Evolutionary conservation across 2,113 vertebrate species (phyloP).

Genomic region (Cyprinodon variegatus): DNA sequence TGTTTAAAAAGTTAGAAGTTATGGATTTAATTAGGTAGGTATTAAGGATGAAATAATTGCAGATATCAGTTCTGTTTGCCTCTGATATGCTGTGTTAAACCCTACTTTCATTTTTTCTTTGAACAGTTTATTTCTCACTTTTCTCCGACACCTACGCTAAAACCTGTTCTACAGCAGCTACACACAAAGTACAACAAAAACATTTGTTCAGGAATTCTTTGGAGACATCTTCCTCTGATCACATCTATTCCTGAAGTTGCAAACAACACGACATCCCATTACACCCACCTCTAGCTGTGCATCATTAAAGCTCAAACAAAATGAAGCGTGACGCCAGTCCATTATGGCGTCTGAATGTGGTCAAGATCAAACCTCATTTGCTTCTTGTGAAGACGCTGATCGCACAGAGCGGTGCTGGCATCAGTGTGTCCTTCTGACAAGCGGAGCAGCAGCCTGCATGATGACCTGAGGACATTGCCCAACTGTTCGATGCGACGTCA

Average conservation of each 20-base stretch:
- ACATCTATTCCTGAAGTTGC: conserved; percentile 1
- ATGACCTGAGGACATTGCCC: conserved; percentile 13
- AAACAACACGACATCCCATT: neutral
- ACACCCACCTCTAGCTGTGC: neutral
- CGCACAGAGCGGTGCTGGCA: neutral
- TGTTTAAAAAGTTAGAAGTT: neutral
- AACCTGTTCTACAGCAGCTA: neutral
- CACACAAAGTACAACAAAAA: neutral
- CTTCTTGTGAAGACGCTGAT: neutral
- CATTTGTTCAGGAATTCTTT: neutral
- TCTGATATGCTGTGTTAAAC: neutral
- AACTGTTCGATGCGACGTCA: conserved; percentile 12
- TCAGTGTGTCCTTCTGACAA: conserved; percentile 2
- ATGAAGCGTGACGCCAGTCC: neutral
- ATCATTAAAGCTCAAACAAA: conserved; percentile 6
- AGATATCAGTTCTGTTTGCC: neutral
- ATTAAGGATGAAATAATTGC: neutral
- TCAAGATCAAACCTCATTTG: neutral
- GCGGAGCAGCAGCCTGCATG: neutral
- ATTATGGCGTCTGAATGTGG: neutral
- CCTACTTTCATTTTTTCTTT: neutral
- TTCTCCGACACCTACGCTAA: neutral
- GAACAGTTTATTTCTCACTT: conserved; percentile 2
- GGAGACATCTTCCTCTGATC: conserved; percentile 16
- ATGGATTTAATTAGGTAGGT: neutral